Evolutionary conservation across 2,797 vertebrate genomes (phyloP), one percentile per base, ranked within the genome.

Genomic region (Sebastes oblongus): DNA sequence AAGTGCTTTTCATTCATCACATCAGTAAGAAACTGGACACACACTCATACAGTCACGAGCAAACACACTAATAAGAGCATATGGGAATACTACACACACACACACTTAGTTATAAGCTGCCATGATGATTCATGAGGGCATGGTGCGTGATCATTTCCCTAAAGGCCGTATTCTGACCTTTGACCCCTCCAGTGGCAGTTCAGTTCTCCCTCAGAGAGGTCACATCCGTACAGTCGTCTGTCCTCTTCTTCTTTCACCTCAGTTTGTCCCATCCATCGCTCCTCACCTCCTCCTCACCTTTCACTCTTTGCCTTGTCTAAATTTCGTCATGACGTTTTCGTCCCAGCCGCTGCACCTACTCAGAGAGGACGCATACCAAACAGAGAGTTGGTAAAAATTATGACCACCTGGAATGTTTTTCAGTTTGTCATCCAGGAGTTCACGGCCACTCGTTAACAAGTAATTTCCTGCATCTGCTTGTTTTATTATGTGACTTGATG

Each of bases 111-210:
- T 79, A 85, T 36, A 72, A 55, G 69, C 72, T 90, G 81, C 71
- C 87, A 81, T 27, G 46, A 81, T 92, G 86, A 91, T 89, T 87
- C 82, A 90, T 87, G 82, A 83, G 72, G 25, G 73, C 65, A 34
- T 20, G 7, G 67, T 71, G 76, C 13, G 2, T 60, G 75, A 73
- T 72, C 29, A 54, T 82, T 82, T 85, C 87, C 87, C 87, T 77
- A 16, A 69, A 87, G 84, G 75, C 77, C 8, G 3, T 11, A n/a
- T 55, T 50, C 30, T 71, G 69, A 86, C 71, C 82, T 86, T 34
- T 86, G 77, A 90, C 84, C 83, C 77, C 61, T 66, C 36, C 80
- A 74, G 81, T 80, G 83, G 80, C 84, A 73, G 69, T 77, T 85
- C 25, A 61, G 83, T 25, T 72, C 61, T 72, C 66, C 69, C 77